Evolutionary conservation across 2,113 vertebrate genomes (phyloP).

Genomic region (Pelecanoides urinatrix): DNA sequence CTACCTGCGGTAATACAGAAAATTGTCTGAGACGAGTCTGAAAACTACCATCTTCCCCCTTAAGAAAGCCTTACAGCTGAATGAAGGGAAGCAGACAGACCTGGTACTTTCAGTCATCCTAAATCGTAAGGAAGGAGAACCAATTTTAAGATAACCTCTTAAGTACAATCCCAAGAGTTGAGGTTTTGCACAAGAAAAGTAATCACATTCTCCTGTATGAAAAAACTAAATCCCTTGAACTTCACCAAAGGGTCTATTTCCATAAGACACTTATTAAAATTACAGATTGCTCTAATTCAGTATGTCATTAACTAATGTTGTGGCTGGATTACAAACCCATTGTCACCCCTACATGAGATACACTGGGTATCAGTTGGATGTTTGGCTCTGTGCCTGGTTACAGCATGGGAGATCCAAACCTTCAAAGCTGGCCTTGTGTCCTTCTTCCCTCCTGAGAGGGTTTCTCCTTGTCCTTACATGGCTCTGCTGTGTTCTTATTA

Average conservation of each 20-base stretch:
- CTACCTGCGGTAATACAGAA: background rate
- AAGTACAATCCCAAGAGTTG: background rate
- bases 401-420: slow-evolving; percentile 29
- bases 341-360: slow-evolving; percentile 43
- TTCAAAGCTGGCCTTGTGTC: slow-evolving; percentile 52
- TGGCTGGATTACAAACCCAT: slow-evolving; percentile 57
- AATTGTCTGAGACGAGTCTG: background rate
- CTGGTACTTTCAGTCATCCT: background rate
- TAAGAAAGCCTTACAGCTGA: background rate
- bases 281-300: slow-evolving; percentile 52
- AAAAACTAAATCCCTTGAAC: background rate
- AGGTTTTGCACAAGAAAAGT: background rate
- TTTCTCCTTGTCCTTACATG: slow-evolving; percentile 65
- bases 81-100: background rate
- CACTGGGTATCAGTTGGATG: slow-evolving; percentile 1
- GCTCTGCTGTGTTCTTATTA: slow-evolving; percentile 31
- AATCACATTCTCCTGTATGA: background rate
- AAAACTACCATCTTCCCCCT: background rate
- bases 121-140: background rate
- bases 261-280: slow-evolving; percentile 67
- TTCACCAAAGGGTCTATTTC: slow-evolving; percentile 52
- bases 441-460: slow-evolving; percentile 33
- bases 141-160: background rate
- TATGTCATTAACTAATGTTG: slow-evolving; percentile 19
- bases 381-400: slow-evolving; percentile 66